Conservation (phyloP, 2,888 invertebrate species). For the Cephonodes hylas region DNA sequence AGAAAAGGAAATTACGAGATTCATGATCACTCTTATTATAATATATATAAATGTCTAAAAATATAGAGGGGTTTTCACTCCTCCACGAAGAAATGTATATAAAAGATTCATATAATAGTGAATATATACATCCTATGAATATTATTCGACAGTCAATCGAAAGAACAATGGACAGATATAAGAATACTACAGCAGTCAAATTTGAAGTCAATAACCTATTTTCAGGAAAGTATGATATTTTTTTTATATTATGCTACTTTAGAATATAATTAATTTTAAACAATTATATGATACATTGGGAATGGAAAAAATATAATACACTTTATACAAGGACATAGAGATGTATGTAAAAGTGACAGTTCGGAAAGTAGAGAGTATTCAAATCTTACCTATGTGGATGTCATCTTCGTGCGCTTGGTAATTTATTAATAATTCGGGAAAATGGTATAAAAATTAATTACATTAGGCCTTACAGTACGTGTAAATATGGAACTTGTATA, state of each 20-base stretch:
- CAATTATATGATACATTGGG: background rate
- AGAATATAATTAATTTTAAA: background rate
- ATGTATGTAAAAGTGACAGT: background rate
- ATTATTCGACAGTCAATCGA: too few species aligned
- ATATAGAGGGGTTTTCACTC: background rate
- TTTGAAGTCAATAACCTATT: too few species aligned
- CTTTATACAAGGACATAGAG: background rate
- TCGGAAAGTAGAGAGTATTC: background rate
- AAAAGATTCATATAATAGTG: background rate
- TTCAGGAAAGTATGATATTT: too few species aligned
- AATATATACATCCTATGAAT: too few species aligned
- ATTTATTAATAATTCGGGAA: conserved; percentile 33
- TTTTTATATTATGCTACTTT: too few species aligned
- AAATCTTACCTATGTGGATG: background rate
- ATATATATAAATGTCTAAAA: background rate
- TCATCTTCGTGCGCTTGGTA: background rate
- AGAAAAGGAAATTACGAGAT: too few species aligned
- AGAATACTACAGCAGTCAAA: too few species aligned
- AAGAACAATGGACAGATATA: too few species aligned
- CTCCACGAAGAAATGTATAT: background rate
- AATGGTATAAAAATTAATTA: conserved; percentile 17
- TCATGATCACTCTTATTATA: background rate
- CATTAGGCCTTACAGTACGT: conserved; percentile 25
- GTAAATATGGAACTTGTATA: background rate
- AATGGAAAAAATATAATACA: background rate